Percentiles rank a stretch among this genome's conserved stretches.
These are phyloP conservation scores for Aphrocallistes beatrix DNA, from an alignment of 37 sponge, comb jelly and placozoan genomes.

Conservation along the genomic window DNA sequence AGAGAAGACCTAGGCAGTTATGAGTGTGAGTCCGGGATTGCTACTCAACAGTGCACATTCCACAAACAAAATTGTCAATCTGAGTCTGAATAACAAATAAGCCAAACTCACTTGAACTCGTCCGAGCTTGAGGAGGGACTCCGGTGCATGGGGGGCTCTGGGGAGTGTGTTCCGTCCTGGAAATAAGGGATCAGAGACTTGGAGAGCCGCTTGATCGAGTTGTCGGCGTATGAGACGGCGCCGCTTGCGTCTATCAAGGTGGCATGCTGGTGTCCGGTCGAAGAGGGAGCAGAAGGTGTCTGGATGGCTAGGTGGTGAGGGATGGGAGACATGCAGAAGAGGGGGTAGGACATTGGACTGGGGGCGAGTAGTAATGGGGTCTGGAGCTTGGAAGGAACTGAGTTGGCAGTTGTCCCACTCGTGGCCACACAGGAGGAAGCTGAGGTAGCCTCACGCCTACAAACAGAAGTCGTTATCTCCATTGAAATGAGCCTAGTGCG, in stretches of 20 bases:
- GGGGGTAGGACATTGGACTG: neutral
- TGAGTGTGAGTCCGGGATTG: neutral
- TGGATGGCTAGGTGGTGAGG: neutral
- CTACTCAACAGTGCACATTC: neutral
- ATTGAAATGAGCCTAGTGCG: neutral
- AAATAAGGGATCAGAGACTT: neutral
- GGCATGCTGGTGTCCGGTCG: no score
- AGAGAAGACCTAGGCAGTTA: neutral
- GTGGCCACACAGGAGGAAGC: neutral
- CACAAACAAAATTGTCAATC: neutral
- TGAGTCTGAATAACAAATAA: neutral
- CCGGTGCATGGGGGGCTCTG: neutral
- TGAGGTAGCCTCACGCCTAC: neutral
- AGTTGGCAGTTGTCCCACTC: neutral
- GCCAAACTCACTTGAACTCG: neutral
- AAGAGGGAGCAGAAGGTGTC: neutral
- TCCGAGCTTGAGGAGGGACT: neutral
- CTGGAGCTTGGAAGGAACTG: neutral
- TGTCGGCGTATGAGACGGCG: neutral
- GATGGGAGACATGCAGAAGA: neutral
- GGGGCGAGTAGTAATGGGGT: neutral
- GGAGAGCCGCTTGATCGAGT: neutral
- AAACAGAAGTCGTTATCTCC: neutral
- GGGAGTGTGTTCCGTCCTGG: neutral
- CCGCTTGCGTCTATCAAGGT: neutral